Base-by-base conservation (phyloP, 2,888 invertebrate genomes). In the Diarsia rubi region DNA sequence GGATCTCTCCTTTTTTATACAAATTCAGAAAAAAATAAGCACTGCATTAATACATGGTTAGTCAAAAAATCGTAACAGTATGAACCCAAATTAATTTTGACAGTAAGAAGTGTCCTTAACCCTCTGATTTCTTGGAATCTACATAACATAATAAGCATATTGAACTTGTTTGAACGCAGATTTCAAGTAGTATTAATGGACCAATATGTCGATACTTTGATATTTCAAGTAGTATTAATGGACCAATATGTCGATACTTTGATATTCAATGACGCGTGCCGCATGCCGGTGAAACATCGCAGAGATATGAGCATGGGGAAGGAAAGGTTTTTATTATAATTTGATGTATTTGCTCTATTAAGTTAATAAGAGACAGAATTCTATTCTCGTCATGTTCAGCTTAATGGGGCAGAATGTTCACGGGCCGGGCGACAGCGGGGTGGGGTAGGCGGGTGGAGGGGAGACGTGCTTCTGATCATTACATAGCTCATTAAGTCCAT, bases 401-500 rank as follows among this genome's bases (percentile, higher is more conserved):
- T 70, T 70, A 82, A 81, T 81, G 85, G 76, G 60, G 85, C 64
- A 75, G 69, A 73, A 75, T 71, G 27, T 63, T n/a, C 42, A 44
- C 47, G 60, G 45, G 49, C 47, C 12, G 42, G 66, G 24, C 4
- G 52, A n/a, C 21, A 16, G 72, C 16, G 24, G 44, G 8, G 12
- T 8, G 12, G 14, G 27, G 16, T 0, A 24, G 16, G 31, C 31
- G 31, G 14, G 19, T 12, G 19, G 21, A 16, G n/a, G n/a, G 16
- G 8, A 1, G 44, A 8, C 19, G 8, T 54, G 69, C 68, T 66
- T 66, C 66, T 79, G 85, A 75, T 77, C 79, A 82, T 87, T 79
- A 79, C 67, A 73, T 69, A 79, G 67, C 77, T 85, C 85, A 82
- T 85, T 85, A 85, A 52, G 59, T 82, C 73, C 70, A 69, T 78